Evolutionary conservation across 2,888 invertebrate species (phyloP).

Genomic region (Cephus pulcher): DNA sequence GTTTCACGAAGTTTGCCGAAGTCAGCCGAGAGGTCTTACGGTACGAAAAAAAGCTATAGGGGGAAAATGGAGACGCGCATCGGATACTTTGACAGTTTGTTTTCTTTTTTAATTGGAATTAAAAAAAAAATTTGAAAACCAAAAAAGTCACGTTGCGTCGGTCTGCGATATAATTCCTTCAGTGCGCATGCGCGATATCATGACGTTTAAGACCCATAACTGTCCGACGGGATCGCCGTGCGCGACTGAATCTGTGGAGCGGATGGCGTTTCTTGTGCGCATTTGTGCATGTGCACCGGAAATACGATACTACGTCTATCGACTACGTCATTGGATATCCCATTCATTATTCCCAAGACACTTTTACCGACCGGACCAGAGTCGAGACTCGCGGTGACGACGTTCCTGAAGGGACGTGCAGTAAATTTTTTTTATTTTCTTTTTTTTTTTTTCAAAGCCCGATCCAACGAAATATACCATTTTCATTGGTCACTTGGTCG

Average conservation of each 20-base stretch:
- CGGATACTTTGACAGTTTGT: not conserved
- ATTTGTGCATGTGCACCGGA: conserved; percentile 37
- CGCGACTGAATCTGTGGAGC: conserved; percentile 3
- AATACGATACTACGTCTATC: conserved; percentile 46
- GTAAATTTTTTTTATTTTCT: not conserved
- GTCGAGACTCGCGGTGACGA: not conserved
- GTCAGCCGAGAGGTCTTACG: not conserved
- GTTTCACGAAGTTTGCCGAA: not conserved
- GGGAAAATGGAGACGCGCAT: not conserved
- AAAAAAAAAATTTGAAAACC: too few relatives aligned
- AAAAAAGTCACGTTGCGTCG: not conserved
- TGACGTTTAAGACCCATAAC: not conserved
- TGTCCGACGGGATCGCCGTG: not conserved
- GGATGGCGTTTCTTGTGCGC: conserved; percentile 20
- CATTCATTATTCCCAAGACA: conserved; percentile 41
- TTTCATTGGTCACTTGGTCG: not conserved
- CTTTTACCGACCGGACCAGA: not conserved
- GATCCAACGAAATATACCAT: not conserved
- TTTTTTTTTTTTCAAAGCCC: not conserved
- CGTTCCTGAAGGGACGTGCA: not conserved
- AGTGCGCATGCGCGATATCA: not conserved
- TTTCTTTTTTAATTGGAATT: too few relatives aligned
- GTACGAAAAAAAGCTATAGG: not conserved
- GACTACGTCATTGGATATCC: conserved; percentile 46
- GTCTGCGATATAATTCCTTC: not conserved